Conservation (phyloP, 2,113 vertebrate genomes). For the Sorex araneus region DNA sequence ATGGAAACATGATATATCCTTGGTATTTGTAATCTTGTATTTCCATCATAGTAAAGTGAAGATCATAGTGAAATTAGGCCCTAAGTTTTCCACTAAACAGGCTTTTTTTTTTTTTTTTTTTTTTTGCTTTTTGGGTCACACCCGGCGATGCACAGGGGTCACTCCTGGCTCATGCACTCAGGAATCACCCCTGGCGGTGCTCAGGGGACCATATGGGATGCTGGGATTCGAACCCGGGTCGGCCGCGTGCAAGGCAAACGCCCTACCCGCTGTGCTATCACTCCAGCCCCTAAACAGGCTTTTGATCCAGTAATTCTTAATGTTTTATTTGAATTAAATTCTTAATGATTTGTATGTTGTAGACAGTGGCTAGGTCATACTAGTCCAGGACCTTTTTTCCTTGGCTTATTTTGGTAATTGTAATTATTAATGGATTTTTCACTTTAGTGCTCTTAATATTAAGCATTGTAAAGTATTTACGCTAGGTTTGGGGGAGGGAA, state of each 20-base stretch:
- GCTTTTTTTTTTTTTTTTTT: too few species aligned
- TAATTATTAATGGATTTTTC: conserved; percentile 29
- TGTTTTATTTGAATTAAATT: background rate
- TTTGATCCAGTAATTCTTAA: background rate
- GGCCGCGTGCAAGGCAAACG: too few species aligned
- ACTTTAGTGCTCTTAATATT: conserved; percentile 1
- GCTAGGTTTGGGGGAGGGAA: background rate
- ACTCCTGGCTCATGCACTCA: too few species aligned
- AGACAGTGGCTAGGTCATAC: background rate
- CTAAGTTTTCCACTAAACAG: background rate
- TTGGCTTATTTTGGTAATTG: conserved; percentile 39
- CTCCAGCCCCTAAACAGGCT: background rate
- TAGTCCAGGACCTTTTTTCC: background rate
- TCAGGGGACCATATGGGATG: too few species aligned
- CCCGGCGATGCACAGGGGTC: too few species aligned
- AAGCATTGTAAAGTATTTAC: conserved; percentile 41
- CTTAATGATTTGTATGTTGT: conserved; percentile 2
- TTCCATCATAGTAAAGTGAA: conserved; percentile 4
- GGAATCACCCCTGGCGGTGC: too few species aligned
- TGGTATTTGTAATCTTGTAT: conserved; percentile 2
- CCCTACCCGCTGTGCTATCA: too few species aligned
- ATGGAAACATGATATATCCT: background rate
- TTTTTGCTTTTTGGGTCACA: too few species aligned
- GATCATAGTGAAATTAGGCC: background rate
- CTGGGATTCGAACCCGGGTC: too few species aligned